Evolutionary conservation across 2,797 vertebrate species (phyloP), one percentile per base, ranked within the genome.

Genomic region (Thunnus albacares): DNA sequence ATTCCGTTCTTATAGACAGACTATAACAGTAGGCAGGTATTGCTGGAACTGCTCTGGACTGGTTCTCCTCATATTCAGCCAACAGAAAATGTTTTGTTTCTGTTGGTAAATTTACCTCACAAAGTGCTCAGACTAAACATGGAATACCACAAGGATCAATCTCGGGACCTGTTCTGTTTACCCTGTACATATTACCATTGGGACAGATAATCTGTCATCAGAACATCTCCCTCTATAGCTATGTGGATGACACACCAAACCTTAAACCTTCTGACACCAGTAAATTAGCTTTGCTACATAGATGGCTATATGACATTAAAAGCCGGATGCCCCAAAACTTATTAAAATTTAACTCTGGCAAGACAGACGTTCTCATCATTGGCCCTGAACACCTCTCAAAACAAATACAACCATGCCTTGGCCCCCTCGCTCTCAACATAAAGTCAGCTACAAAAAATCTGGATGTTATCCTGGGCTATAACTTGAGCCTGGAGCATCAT

Each of bases 181-280:
- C 2, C 10, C 12, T 26, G 17, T 43, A 68, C 9, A 9, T 7
- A 18, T 14, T 66, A 52, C 47, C 10, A 17, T 43, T 43, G 10
- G 20, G 22, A 14, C 17, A 43, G 1, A 55, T 52, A 20, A 49
- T 64, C 22, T 0, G 10, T 65, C 28, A 14, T 49, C 45, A 30
- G 3, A 64, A 49, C 65, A 56, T 38, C n/a, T 55, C 51, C n/a
- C 38, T 53, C n/a, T 14, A 55, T 68, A 26, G 51, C 64, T 67
- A 35, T 0, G n/a, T 2, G 0, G 49, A 33, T 33, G 30, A 33
- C 5, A 33, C 6, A 33, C 24, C 24, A 24, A 24, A 24, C 24
- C 24, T 24, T 41, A 55, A 55, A 56, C 15, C 15, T 41, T 4
- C 3, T 38, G 33, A 41, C 10, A 24, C 18, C 6, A 49, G 17